Evolutionary conservation across 2,113 vertebrate species (phyloP).

Genomic region (Serranochromis macrocephalus): DNA sequence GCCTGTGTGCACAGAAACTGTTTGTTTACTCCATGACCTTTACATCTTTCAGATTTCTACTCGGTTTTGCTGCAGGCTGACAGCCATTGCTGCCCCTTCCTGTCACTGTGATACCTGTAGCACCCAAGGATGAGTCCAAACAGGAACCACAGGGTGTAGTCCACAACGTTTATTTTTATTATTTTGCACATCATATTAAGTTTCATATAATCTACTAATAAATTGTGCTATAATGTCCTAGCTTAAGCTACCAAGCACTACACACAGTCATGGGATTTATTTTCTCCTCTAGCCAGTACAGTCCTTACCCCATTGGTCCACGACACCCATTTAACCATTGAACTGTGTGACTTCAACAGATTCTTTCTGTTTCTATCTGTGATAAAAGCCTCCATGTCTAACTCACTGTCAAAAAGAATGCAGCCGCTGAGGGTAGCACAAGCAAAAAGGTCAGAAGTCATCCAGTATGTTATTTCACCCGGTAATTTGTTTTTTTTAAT

Average conservation of each 20-base stretch:
- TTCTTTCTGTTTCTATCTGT: not conserved
- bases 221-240: not conserved
- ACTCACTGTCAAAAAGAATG: not conserved
- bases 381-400: not conserved
- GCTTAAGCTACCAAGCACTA: not conserved
- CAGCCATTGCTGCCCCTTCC: not conserved
- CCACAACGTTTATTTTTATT: not conserved
- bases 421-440: not conserved
- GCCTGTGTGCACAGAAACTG: not conserved
- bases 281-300: not conserved
- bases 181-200: not conserved
- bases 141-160: not conserved
- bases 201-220: not conserved
- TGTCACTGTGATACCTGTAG: not conserved
- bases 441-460: not conserved
- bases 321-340: not conserved
- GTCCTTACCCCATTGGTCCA: not conserved
- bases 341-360: not conserved
- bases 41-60: not conserved
- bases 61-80: not conserved
- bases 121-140: not conserved
- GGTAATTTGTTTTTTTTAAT: not conserved
- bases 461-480: not conserved
- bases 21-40: not conserved
- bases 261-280: not conserved